A percentile compares a stretch with the other conserved stretches of the same genome.
Evolutionary conservation across 1,140 invertebrate species (phyloP).

Genomic region (Argopecten irradians): DNA sequence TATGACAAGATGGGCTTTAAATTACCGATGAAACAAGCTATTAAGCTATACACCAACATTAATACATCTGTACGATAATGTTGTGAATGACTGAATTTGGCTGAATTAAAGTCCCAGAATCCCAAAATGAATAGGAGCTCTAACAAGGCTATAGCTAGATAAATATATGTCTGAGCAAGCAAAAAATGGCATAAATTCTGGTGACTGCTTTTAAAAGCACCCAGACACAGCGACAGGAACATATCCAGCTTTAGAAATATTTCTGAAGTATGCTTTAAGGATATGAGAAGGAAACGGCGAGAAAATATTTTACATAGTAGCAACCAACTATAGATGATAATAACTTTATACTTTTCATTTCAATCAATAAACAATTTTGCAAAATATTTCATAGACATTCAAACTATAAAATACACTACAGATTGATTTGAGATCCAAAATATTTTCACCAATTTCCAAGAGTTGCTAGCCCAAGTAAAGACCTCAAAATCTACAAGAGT

Average conservation of each 20-base stretch:
- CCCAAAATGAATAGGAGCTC: not conserved
- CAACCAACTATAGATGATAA: no score
- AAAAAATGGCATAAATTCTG: conserved; percentile 2
- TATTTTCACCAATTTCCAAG: no score
- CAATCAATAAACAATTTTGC: no score
- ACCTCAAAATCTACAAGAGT: no score
- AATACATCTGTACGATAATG: not conserved
- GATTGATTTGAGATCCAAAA: no score
- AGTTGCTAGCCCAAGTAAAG: no score
- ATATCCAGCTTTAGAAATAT: not conserved
- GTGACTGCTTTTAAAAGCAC: not conserved
- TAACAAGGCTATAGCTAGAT: not conserved
- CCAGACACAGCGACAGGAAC: not conserved
- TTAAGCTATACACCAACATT: not conserved
- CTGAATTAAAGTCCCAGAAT: not conserved
- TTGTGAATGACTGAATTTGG: not conserved
- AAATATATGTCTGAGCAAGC: not conserved
- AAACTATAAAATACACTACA: no score
- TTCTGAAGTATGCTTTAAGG: not conserved
- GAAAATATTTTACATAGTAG: no score
- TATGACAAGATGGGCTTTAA: conserved; percentile 22
- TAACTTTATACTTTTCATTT: no score
- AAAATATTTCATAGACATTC: no score
- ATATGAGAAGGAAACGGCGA: not conserved
- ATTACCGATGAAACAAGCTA: not conserved